A percentile compares a stretch with the other conserved stretches of the same genome.
phyloP scores from a whole-genome alignment of 2,113 vertebrate genomes.

The Callospermophilus lateralis region DNA sequence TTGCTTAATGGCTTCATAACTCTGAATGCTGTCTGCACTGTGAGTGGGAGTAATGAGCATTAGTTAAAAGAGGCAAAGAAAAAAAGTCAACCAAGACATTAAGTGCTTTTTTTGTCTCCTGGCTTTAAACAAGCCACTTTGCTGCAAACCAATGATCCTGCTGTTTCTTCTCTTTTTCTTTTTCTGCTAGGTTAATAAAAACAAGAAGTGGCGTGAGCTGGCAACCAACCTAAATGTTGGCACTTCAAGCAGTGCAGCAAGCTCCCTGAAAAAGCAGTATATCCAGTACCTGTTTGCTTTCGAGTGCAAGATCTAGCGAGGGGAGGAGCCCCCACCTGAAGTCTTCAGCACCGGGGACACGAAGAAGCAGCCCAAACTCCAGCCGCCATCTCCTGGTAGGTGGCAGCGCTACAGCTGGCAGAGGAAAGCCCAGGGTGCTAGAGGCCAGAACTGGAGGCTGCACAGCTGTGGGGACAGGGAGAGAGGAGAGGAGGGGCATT shows the following conservation, averaged over 20 bases:
- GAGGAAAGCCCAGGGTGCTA: not conserved
- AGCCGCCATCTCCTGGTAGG: conserved; percentile 98
- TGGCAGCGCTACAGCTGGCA: conserved; percentile 67
- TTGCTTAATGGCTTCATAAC: conserved; percentile 87
- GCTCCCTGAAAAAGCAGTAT: conserved; percentile 98
- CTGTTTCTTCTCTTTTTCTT: conserved; percentile 73
- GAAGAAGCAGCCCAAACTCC: conserved; percentile 97
- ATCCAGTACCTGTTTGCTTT: conserved; percentile 99
- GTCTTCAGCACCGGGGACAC: conserved; percentile 93
- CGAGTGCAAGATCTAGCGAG: conserved; percentile 97
- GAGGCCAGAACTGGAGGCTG: not conserved
- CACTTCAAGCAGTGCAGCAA: conserved; percentile 96
- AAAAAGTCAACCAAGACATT: conserved; percentile 82
- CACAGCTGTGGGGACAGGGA: not conserved
- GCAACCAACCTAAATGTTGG: conserved; percentile 94
- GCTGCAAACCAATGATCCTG: conserved; percentile 75
- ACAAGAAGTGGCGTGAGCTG: conserved; percentile 98
- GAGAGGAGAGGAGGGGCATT: too few relatives aligned
- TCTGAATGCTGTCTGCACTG: conserved; percentile 85
- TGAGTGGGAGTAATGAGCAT: conserved; percentile 86
- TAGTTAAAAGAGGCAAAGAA: conserved; percentile 87
- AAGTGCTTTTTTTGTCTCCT: conserved; percentile 69
- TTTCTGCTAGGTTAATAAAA: conserved; percentile 95
- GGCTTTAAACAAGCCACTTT: conserved; percentile 81
- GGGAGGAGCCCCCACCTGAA: conserved; percentile 96